These are phyloP conservation scores for Drosophila borborema DNA, from an alignment of 2,888 invertebrate species.

Conservation along the genomic window DNA sequence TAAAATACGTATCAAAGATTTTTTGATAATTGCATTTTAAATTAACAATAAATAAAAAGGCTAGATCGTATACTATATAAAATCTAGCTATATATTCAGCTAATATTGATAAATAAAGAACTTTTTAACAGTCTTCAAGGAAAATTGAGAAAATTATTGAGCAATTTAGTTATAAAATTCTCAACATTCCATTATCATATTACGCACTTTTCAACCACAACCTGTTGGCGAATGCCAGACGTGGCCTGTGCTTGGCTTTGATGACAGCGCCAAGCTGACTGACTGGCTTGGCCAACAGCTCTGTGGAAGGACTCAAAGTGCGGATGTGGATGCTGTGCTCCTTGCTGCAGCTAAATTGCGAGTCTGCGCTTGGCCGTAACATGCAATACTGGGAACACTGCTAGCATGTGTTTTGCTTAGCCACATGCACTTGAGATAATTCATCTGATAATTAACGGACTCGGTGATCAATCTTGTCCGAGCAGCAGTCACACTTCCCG, in stretches of 20 bases:
- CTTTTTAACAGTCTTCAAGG: too few species aligned
- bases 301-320: neutral
- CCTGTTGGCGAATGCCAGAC: constrained; percentile 28
- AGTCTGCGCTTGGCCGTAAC: constrained; percentile 45
- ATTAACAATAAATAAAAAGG: too few species aligned
- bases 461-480: constrained; percentile 47
- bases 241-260: constrained; percentile 18
- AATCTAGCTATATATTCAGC: too few species aligned
- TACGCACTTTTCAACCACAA: constrained; percentile 30
- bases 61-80: too few species aligned
- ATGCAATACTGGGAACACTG: constrained; percentile 19
- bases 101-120: too few species aligned
- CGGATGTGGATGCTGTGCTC: constrained; percentile 71
- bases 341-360: constrained; percentile 18
- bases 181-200: constrained; percentile 4
- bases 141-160: neutral
- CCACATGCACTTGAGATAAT: constrained; percentile 38
- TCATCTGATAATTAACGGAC: constrained; percentile 51
- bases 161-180: neutral
- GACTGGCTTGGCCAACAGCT: constrained; percentile 7
- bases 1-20: too few species aligned
- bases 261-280: constrained; percentile 41
- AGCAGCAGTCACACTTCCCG: neutral
- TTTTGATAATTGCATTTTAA: too few species aligned
- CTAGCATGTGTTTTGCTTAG: constrained; percentile 7